Percentiles rank a stretch among this genome's conserved stretches.
Conservation (phyloP, 2,888 invertebrate species). For the Sycophila texana region DNA sequence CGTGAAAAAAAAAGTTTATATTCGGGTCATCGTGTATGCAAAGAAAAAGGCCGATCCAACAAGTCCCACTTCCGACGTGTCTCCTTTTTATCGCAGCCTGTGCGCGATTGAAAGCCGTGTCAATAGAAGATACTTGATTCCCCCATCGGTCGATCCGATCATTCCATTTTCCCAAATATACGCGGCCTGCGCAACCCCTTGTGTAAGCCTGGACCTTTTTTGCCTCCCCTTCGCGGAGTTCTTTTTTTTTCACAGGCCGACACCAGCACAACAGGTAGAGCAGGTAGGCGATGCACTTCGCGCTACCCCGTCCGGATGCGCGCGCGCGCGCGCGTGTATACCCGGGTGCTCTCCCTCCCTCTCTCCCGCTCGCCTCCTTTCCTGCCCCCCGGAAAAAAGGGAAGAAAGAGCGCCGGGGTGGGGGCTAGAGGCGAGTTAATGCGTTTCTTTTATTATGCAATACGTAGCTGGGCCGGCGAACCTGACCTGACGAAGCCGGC, state of each 20-base stretch:
- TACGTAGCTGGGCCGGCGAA: constrained; percentile 64
- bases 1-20: neutral
- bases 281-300: constrained; percentile 68
- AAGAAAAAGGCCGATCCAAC: neutral
- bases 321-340: neutral
- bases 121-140: constrained; percentile 72
- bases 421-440: constrained; percentile 63
- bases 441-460: constrained; percentile 73
- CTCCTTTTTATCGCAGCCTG: constrained; percentile 13
- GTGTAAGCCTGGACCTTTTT: constrained; percentile 54
- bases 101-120: constrained; percentile 7
- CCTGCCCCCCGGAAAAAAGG: constrained; percentile 13
- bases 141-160: constrained; percentile 66
- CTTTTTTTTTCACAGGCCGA: constrained; percentile 24
- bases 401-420: constrained; percentile 24
- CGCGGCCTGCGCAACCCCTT: constrained; percentile 29
- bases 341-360: neutral
- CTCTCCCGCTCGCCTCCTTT: constrained; percentile 19
- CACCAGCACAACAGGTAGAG: constrained; percentile 69
- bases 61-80: constrained; percentile 46
- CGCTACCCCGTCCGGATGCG: neutral
- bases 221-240: neutral
- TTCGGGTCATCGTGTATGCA: constrained; percentile 9
- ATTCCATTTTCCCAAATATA: constrained; percentile 62
- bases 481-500: constrained; percentile 61